These are phyloP conservation scores for Calliphora vomitoria DNA, from an alignment of 2,888 invertebrate genomes.

Conservation along the genomic window DNA sequence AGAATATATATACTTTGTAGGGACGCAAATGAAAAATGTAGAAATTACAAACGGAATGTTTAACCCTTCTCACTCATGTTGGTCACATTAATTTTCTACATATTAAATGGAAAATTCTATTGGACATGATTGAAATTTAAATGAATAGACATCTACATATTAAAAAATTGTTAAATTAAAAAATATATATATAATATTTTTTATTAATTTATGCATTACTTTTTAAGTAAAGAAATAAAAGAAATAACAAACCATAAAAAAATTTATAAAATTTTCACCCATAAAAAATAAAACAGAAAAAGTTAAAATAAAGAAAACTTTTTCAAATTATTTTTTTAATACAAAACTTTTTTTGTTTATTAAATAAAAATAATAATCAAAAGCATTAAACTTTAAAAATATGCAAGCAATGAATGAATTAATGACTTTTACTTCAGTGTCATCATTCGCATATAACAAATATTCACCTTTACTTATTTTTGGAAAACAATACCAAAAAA, in stretches of 20 bases:
- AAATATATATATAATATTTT: no score
- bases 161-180: neutral
- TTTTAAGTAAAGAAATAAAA: neutral
- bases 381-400: conserved; percentile 14
- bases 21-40: no score
- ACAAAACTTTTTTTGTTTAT: no score
- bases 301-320: neutral
- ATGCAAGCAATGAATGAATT: no score
- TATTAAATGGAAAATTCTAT: neutral
- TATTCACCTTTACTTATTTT: conserved; percentile 10
- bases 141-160: conserved; percentile 31
- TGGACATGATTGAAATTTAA: conserved; percentile 40
- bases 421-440: neutral
- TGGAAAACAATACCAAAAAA: no score
- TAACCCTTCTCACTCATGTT: neutral
- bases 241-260: neutral
- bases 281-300: neutral
- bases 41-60: no score
- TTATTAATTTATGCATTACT: neutral
- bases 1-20: no score
- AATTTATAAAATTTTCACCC: neutral
- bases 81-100: neutral
- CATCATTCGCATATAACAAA: neutral
- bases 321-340: neutral
- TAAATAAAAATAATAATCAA: no score